These are phyloP conservation scores for Chlorops oryzae DNA, from an alignment of 1,140 invertebrate species.

Conservation along the genomic window DNA sequence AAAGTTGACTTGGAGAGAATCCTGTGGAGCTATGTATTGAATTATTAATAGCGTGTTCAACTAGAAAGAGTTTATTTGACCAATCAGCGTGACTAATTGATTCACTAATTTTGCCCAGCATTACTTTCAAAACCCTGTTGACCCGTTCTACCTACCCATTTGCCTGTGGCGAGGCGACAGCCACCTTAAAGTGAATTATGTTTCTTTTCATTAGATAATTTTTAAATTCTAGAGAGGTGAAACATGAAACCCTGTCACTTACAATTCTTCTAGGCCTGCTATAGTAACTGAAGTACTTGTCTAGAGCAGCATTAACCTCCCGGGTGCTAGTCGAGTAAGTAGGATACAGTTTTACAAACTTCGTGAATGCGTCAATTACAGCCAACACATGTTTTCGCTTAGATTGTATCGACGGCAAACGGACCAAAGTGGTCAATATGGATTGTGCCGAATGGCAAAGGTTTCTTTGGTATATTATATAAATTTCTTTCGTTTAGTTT, in stretches of 20 bases:
- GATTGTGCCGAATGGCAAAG: background rate
- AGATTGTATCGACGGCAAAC: slow-evolving; percentile 1
- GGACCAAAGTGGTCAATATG: slow-evolving; percentile 1
- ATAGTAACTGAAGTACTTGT: no score
- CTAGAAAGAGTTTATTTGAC: slow-evolving; percentile 1
- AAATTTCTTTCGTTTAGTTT: background rate
- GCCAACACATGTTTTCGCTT: slow-evolving; percentile 4
- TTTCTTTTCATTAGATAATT: slow-evolving; percentile 1
- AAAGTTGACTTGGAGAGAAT: slow-evolving; percentile 3
- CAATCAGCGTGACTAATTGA: no score
- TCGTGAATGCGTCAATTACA: slow-evolving; percentile 1
- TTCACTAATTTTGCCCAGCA: no score
- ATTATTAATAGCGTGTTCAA: slow-evolving; percentile 11
- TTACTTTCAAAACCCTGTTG: slow-evolving; percentile 1
- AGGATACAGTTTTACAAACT: no score
- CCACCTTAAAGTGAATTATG: background rate
- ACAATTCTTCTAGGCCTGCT: background rate
- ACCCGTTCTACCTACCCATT: slow-evolving; percentile 5
- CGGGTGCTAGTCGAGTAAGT: no score
- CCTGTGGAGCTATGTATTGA: background rate
- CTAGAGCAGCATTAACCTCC: no score
- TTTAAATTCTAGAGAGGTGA: background rate
- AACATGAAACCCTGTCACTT: background rate
- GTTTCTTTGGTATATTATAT: background rate
- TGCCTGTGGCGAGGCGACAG: background rate